Conservation (phyloP, 2,888 invertebrate species). For the Caenorhabditis auriculariae region DNA sequence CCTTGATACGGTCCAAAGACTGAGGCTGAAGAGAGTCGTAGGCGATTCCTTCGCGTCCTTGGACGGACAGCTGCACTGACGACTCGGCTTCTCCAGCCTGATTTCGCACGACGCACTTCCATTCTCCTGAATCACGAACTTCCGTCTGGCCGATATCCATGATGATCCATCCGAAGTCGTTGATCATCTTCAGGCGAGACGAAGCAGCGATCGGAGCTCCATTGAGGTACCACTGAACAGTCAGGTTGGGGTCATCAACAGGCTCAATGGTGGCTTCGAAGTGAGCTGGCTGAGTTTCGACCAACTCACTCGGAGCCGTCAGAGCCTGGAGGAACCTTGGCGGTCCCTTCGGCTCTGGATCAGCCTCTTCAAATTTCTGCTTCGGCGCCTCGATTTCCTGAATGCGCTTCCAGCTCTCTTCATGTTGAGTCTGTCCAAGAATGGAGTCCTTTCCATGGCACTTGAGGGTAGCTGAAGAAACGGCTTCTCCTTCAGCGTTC, state of each 20-base stretch:
- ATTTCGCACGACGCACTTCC: slow-evolving; percentile 87
- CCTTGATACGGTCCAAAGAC: slow-evolving; percentile 78
- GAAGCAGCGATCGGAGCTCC: slow-evolving; percentile 80
- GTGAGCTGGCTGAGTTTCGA: slow-evolving; percentile 82
- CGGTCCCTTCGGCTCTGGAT: slow-evolving; percentile 47
- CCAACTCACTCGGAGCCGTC: slow-evolving; percentile 39
- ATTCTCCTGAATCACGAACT: slow-evolving; percentile 86
- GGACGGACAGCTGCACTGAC: slow-evolving; percentile 63
- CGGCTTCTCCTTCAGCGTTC: slow-evolving; percentile 91
- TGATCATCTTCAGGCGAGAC: slow-evolving; percentile 87
- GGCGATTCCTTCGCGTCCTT: slow-evolving; percentile 71
- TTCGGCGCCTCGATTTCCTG: slow-evolving; percentile 57
- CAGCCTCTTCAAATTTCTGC: slow-evolving; percentile 40
- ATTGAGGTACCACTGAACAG: slow-evolving; percentile 74
- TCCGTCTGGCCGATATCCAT: slow-evolving; percentile 75
- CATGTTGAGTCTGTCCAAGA: slow-evolving; percentile 70
- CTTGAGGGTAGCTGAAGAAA: slow-evolving; percentile 83
- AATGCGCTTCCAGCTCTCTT: slow-evolving; percentile 86
- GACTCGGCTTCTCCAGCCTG: slow-evolving; percentile 89
- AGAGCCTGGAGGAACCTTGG: slow-evolving; percentile 37
- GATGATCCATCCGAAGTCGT: slow-evolving; percentile 90
- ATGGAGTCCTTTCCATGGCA: slow-evolving; percentile 50
- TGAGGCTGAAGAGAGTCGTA: slow-evolving; percentile 87
- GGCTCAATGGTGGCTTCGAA: slow-evolving; percentile 91
- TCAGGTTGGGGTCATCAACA: slow-evolving; percentile 77